phyloP scores from a whole-genome alignment of 2,113 vertebrate species.

The Xiphophorus maculatus region DNA sequence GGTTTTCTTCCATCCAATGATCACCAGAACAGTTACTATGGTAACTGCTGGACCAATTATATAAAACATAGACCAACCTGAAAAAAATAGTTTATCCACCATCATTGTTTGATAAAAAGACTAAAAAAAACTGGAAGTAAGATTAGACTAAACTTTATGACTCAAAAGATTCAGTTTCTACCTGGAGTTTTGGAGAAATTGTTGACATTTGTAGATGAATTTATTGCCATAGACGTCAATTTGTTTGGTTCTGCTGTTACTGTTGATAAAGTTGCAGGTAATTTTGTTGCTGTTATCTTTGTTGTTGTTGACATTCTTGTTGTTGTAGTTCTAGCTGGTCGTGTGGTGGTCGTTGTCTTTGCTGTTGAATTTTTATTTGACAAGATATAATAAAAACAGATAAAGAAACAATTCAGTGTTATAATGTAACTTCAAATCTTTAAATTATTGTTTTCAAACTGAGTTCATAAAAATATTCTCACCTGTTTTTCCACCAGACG shows the following conservation, averaged over 20 bases:
- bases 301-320: not conserved
- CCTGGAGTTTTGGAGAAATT: not conserved
- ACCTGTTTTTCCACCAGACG: constrained; percentile 8
- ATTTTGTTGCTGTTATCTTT: too few species aligned
- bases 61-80: not conserved
- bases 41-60: not conserved
- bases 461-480: not conserved
- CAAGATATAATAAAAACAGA: too few species aligned
- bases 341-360: not conserved
- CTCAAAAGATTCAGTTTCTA: not conserved
- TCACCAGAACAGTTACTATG: not conserved
- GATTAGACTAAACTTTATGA: not conserved
- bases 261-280: too few species aligned
- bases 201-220: not conserved
- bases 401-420: not conserved
- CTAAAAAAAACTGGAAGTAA: not conserved
- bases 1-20: rapidly evolving
- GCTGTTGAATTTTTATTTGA: too few species aligned
- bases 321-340: not conserved
- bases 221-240: not conserved
- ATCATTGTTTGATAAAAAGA: too few species aligned
- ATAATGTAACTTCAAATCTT: not conserved
- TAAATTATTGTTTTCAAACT: not conserved
- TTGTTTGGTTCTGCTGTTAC: not conserved
- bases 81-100: too few species aligned